Evolutionary conservation across 2,888 invertebrate species (phyloP).

Genomic region (Chymomyza procnemis): DNA sequence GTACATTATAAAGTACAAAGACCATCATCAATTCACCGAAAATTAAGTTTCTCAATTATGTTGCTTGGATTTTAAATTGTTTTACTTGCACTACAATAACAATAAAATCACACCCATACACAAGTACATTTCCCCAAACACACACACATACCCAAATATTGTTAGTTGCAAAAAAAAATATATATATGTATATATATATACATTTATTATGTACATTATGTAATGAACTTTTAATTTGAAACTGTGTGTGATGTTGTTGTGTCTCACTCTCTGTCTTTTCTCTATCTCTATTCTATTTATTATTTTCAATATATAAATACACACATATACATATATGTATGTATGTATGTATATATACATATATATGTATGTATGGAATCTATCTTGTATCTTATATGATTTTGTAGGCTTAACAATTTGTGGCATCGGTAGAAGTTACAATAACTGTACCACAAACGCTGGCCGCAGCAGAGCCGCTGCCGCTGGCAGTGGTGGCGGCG

Average conservation of each 20-base stretch:
- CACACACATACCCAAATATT: constrained; percentile 13
- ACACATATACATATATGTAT: constrained; percentile 16
- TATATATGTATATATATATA: not conserved
- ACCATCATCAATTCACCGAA: no score
- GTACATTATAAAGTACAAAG: constrained; percentile 19
- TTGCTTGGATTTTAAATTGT: constrained; percentile 49
- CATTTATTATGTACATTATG: not conserved
- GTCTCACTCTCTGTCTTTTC: constrained; percentile 32
- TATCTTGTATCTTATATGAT: constrained; percentile 68
- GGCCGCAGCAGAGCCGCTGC: constrained; percentile 70
- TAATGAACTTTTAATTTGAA: constrained; percentile 11
- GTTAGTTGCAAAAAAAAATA: constrained; percentile 5
- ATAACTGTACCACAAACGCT: constrained; percentile 76
- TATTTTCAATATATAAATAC: constrained; percentile 1
- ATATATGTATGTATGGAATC: constrained; percentile 29
- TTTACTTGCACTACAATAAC: constrained; percentile 47
- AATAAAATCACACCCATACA: constrained; percentile 21
- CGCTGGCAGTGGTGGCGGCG: constrained; percentile 59
- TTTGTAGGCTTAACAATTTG: constrained; percentile 78
- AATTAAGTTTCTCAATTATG: constrained; percentile 27
- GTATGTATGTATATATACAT: constrained; percentile 5
- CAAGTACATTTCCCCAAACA: no score
- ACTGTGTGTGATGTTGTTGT: constrained; percentile 5
- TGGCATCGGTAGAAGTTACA: constrained; percentile 79
- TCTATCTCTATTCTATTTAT: constrained; percentile 44